Conservation (phyloP, 2,113 vertebrate species). For the Centrocercus urophasianus region DNA sequence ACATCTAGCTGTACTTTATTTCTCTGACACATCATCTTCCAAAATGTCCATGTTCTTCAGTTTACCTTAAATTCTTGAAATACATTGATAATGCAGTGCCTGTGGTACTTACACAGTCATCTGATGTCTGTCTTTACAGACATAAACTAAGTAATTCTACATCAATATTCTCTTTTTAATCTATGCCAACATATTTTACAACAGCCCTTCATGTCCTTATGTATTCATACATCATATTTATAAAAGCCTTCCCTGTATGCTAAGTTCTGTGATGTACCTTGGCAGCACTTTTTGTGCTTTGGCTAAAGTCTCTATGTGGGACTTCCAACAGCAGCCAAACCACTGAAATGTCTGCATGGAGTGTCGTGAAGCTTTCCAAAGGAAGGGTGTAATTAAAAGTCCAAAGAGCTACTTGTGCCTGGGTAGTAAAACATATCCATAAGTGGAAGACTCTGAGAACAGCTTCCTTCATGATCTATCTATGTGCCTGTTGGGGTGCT, state of each 20-base stretch:
- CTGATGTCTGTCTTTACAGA: background rate
- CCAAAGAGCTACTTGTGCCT: background rate
- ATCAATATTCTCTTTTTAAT: background rate
- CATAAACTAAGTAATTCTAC: background rate
- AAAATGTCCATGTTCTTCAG: background rate
- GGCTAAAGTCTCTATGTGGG: background rate
- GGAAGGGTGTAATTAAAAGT: background rate
- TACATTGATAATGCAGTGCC: background rate
- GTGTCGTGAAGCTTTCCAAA: background rate
- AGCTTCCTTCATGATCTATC: background rate
- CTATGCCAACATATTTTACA: background rate
- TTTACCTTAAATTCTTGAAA: slow-evolving; percentile 1
- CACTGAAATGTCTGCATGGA: background rate
- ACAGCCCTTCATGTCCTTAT: background rate
- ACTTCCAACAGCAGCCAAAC: background rate
- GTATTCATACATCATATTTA: background rate
- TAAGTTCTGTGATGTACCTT: background rate
- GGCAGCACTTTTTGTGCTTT: background rate
- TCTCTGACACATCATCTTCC: background rate
- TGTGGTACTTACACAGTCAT: background rate
- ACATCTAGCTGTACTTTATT: background rate
- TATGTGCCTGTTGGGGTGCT: background rate
- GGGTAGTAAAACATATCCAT: background rate
- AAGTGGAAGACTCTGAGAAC: background rate
- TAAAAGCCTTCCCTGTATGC: background rate